phyloP scores from a whole-genome alignment of 2,113 vertebrate species.

The Peromyscus polionotus region DNA sequence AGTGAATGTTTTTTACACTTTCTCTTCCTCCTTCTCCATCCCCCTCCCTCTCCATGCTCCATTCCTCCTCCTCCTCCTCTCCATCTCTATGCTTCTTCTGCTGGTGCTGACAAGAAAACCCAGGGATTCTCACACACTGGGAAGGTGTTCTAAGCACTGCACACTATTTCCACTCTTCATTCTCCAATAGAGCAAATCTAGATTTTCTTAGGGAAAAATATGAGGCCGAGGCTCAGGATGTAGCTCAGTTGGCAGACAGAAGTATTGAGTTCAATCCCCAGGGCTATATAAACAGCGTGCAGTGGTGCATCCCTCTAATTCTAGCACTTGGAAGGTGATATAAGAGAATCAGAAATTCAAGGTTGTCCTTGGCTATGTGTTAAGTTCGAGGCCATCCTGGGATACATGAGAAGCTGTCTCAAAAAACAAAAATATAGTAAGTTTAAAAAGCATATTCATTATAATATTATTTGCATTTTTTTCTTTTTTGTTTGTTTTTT shows the following conservation, averaged over 20 bases:
- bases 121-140: not conserved
- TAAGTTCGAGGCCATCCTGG: not conserved
- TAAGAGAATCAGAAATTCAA: not conserved
- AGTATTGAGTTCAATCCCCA: not conserved
- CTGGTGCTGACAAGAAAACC: too few species aligned
- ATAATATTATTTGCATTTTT: not conserved
- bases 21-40: not conserved
- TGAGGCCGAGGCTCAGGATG: not conserved
- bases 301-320: too few species aligned
- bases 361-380: not conserved
- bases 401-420: not conserved
- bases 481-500: not conserved
- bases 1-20: not conserved
- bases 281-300: not conserved
- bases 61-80: not conserved
- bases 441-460: slow-evolving; percentile 48
- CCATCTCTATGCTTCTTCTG: not conserved
- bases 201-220: not conserved
- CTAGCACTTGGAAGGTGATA: not conserved
- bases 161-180: not conserved
- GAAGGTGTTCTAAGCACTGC: not conserved
- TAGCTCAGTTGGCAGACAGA: not conserved
- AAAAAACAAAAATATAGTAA: not conserved
- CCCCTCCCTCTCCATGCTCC: not conserved
- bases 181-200: not conserved